Percentiles rank a stretch among this genome's conserved stretches.
phyloP scores from a whole-genome alignment of 2,888 invertebrate genomes.

The Mesochorus sp. region DNA sequence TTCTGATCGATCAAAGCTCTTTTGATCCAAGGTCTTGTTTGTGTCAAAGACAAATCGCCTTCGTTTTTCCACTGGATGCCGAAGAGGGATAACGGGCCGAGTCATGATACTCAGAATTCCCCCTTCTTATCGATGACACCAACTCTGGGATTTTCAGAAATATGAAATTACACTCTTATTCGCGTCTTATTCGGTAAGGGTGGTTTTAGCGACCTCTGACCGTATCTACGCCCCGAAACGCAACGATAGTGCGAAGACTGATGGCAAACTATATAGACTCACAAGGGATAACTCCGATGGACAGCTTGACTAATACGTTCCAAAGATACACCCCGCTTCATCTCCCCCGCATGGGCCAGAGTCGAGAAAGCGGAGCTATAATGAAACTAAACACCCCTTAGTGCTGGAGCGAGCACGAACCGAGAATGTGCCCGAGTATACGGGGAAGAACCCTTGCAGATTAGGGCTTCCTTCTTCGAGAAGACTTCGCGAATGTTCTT shows the following conservation, averaged over 20 bases:
- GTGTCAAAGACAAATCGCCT: neutral
- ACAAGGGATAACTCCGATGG: conserved; percentile 66
- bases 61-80: neutral
- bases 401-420: conserved; percentile 28
- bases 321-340: conserved; percentile 35
- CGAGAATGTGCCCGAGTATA: conserved; percentile 31
- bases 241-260: conserved; percentile 11
- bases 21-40: conserved; percentile 8
- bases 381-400: conserved; percentile 61
- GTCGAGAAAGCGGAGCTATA: conserved; percentile 39
- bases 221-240: conserved; percentile 18
- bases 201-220: neutral
- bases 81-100: conserved; percentile 1
- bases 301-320: conserved; percentile 73
- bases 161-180: conserved; percentile 68
- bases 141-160: conserved; percentile 62
- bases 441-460: conserved; percentile 44
- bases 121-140: conserved; percentile 49
- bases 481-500: conserved; percentile 50
- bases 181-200: conserved; percentile 15
- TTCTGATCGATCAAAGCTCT: conserved; percentile 45
- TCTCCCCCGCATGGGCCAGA: conserved; percentile 14
- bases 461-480: conserved; percentile 60
- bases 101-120: neutral
- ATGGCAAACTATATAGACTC: conserved; percentile 38